Base-by-base conservation (phyloP, 2,888 invertebrate genomes). In the Lypha dubia region DNA sequence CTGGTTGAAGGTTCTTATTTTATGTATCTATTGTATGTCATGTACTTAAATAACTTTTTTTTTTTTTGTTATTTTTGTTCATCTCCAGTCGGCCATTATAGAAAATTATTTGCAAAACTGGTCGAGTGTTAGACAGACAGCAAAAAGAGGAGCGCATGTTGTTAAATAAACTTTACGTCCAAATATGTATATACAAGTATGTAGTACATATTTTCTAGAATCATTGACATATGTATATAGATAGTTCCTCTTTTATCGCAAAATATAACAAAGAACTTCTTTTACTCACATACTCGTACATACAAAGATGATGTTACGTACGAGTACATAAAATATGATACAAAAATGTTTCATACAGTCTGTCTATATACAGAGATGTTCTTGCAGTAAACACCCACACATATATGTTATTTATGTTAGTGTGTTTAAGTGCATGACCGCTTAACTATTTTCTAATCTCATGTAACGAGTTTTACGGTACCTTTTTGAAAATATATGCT, bases 131-230 rank as follows among this genome's bases (percentile, higher is more conserved):
- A 9, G 22, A 13, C 28, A 35, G 24, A 56, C 22, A 60, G 8
- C 46, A 32, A 51, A 11, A 38, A 6, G 24, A 32, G 15, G 22
- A 20, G 15, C n/a, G n/a, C 5, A 56, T 58, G 56, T 79, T 65
- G 71, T 58, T 65, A 73, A 73, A 65, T 24, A 79, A 73, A 79
- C 79, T 73, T 41, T 56, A 73, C 65, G 79, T 73, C 79, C 73
- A 65, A 65, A 38, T 73, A 28, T 49, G 28, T 65, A 38, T 20
- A 79, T n/a, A n/a, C n/a, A n/a, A n/a, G n/a, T n/a, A n/a, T n/a
- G n/a, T n/a, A n/a, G n/a, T n/a, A n/a, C n/a, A n/a, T 24, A 20
- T 53, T 58, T 38, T 46, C 17, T 28, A 38, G 28, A 24, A 73
- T 28, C 71, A 65, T 65, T 65, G 71, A 46, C 79, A 58, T 58